Evolutionary conservation across 1,140 invertebrate genomes (phyloP).

Genomic region (Drosophila leontia): DNA sequence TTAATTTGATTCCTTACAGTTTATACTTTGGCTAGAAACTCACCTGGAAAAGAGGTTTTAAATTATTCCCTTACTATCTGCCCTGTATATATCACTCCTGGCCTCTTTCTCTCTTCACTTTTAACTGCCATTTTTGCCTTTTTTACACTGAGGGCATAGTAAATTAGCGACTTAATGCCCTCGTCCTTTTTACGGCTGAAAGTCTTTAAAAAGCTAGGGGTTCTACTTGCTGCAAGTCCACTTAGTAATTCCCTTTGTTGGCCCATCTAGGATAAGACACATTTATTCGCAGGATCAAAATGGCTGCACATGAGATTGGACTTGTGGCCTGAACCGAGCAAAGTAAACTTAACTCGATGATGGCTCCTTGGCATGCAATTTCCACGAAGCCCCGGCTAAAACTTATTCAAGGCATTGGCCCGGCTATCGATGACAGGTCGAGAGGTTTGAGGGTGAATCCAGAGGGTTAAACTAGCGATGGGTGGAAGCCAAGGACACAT

Average conservation of each 20-base stretch:
- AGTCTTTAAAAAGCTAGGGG: constrained; percentile 21
- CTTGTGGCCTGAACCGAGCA: constrained; percentile 40
- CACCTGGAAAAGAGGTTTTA: background rate
- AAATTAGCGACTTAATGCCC: constrained; percentile 62
- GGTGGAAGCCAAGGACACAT: constrained; percentile 32
- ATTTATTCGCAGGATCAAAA: constrained; percentile 42
- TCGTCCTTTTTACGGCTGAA: constrained; percentile 15
- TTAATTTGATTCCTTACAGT: background rate
- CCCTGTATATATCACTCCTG: background rate
- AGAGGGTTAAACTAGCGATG: constrained; percentile 2
- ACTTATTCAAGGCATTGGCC: constrained; percentile 57
- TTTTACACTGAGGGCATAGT: constrained; percentile 54
- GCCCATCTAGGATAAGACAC: constrained; percentile 32
- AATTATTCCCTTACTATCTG: background rate
- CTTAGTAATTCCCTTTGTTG: constrained; percentile 67
- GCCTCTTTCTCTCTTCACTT: background rate
- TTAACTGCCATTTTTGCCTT: constrained; percentile 5
- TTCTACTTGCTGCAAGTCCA: constrained; percentile 25
- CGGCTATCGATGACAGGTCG: constrained; percentile 50
- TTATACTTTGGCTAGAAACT: background rate
- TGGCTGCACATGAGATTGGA: constrained; percentile 48
- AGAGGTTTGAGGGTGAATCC: constrained; percentile 15
- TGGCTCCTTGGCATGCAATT: constrained; percentile 63
- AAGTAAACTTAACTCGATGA: constrained; percentile 62
- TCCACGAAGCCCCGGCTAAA: constrained; percentile 44